Evolutionary conservation across 2,113 vertebrate genomes (phyloP).

Genomic region (Sylvietta virens): DNA sequence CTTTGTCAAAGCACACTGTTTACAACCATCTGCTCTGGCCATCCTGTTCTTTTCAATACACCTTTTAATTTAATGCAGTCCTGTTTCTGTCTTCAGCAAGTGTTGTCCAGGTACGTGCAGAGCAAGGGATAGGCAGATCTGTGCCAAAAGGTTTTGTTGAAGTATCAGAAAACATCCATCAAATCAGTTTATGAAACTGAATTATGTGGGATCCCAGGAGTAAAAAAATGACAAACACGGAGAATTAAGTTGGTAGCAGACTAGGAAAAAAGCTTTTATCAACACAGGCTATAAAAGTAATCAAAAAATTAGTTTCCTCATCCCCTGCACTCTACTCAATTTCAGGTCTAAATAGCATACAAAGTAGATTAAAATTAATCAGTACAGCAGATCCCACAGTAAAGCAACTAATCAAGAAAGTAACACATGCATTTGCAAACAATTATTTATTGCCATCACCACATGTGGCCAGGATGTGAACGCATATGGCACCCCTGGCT

Average conservation of each 20-base stretch:
- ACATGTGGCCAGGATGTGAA: slow-evolving; percentile 22
- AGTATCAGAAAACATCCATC: slow-evolving; percentile 7
- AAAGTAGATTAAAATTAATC: slow-evolving; percentile 36
- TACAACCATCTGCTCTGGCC: background rate
- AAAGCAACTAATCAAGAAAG: slow-evolving; percentile 38
- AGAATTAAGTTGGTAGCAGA: slow-evolving; percentile 39
- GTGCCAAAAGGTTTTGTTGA: slow-evolving; percentile 15
- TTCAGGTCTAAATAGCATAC: slow-evolving; percentile 22
- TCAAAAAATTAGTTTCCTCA: slow-evolving; percentile 24
- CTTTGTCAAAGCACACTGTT: background rate
- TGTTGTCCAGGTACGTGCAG: slow-evolving; percentile 14
- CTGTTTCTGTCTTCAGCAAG: background rate
- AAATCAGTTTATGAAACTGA: background rate
- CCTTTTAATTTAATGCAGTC: slow-evolving; percentile 16
- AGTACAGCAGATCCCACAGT: slow-evolving; percentile 8
- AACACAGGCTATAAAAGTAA: slow-evolving; percentile 13
- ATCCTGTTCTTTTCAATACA: background rate
- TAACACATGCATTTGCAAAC: slow-evolving; percentile 9
- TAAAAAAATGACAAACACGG: slow-evolving; percentile 25
- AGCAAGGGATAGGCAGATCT: background rate
- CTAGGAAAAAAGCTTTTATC: slow-evolving; percentile 53
- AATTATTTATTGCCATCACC: slow-evolving; percentile 27
- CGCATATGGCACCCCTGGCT: background rate
- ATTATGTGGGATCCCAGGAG: slow-evolving; percentile 16
- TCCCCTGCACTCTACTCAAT: background rate